phyloP scores from a whole-genome alignment of 1,140 invertebrate species.

The Drosophila melanica region DNA sequence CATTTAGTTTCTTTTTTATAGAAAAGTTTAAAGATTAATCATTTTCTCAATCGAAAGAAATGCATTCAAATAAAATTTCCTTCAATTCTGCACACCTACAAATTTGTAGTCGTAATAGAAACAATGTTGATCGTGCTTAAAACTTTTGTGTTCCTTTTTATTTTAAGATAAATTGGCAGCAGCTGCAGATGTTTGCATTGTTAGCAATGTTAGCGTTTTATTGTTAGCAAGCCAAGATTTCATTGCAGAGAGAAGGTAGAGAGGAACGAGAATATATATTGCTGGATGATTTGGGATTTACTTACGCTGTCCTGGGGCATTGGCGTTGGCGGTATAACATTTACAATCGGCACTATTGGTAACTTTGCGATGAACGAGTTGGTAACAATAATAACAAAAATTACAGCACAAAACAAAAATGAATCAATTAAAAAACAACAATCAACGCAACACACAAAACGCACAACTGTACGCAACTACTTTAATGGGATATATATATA shows the following conservation, averaged over 20 bases:
- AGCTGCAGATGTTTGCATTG: slow-evolving; percentile 38
- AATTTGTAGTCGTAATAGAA: not conserved
- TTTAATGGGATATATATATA: not conserved
- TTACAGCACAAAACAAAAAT: slow-evolving; percentile 67
- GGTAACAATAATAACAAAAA: slow-evolving; percentile 51
- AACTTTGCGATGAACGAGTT: slow-evolving; percentile 73
- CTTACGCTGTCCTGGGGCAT: slow-evolving; percentile 78
- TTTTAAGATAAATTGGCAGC: slow-evolving; percentile 17
- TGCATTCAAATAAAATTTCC: too few species aligned
- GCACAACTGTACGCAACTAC: slow-evolving; percentile 29
- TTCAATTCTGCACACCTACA: not conserved
- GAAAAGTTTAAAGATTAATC: too few species aligned
- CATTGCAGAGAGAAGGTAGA: not conserved
- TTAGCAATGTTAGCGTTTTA: slow-evolving; percentile 20
- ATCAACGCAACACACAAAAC: slow-evolving; percentile 40
- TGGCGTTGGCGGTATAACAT: slow-evolving; percentile 75
- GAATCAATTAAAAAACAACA: slow-evolving; percentile 68
- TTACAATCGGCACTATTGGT: slow-evolving; percentile 77
- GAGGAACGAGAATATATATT: slow-evolving; percentile 21
- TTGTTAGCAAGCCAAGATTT: slow-evolving; percentile 48
- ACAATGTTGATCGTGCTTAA: slow-evolving; percentile 12
- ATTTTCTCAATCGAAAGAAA: too few species aligned
- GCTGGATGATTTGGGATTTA: slow-evolving; percentile 48
- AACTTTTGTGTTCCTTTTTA: not conserved
- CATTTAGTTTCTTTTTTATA: too few species aligned